Conservation (phyloP, 2,888 invertebrate species). For the Xylota segnis region DNA sequence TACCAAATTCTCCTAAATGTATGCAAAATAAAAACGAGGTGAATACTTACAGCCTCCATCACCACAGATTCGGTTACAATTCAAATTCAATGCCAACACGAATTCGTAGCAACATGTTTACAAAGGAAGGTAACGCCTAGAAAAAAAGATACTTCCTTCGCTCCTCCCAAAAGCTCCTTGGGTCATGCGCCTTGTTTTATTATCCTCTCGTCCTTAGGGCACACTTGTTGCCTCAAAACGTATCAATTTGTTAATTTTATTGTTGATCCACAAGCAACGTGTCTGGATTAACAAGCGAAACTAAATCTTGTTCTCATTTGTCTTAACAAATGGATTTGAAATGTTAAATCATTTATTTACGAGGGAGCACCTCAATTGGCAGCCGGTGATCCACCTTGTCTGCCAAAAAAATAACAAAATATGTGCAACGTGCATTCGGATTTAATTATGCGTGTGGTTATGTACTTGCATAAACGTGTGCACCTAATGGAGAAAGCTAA, state of each 20-base stretch:
- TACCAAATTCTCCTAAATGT: constrained; percentile 15
- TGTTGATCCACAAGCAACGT: background rate
- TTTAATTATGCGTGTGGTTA: constrained; percentile 7
- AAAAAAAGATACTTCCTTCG: constrained; percentile 6
- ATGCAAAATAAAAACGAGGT: background rate
- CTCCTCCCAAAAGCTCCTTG: constrained; percentile 60
- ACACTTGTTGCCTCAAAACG: constrained; percentile 48
- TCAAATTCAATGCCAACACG: background rate
- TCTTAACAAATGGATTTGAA: background rate
- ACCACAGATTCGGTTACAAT: background rate
- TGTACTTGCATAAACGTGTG: background rate
- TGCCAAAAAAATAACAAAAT: constrained; percentile 11
- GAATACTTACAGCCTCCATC: background rate
- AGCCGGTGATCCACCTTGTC: constrained; percentile 16
- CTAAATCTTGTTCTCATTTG: background rate
- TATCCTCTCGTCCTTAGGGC: background rate
- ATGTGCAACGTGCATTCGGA: background rate
- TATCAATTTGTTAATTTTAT: background rate
- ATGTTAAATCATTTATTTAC: background rate
- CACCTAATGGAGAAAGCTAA: constrained; percentile 20
- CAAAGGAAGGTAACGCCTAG: constrained; percentile 33
- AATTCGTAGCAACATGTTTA: constrained; percentile 31
- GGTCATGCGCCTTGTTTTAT: constrained; percentile 42
- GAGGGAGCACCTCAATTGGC: constrained; percentile 14
- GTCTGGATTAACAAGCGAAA: background rate